Conservation (phyloP, 2,888 invertebrate species). For the Rhodophaea formosa region DNA sequence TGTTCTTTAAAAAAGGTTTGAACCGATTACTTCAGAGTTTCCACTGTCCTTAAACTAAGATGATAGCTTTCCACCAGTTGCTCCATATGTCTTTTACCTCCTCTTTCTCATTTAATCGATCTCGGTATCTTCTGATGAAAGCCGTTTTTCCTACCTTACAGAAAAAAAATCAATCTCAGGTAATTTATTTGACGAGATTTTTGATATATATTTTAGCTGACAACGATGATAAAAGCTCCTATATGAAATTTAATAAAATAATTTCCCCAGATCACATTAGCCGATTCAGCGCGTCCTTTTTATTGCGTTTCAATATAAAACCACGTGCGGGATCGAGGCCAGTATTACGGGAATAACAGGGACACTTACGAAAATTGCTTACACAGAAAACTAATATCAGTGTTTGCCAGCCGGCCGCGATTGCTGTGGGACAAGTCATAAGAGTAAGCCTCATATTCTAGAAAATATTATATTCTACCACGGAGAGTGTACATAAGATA, state of each 20-base stretch:
- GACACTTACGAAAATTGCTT: constrained; percentile 80
- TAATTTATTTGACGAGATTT: background rate
- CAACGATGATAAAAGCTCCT: background rate
- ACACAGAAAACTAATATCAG: constrained; percentile 80
- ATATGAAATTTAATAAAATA: constrained; percentile 10
- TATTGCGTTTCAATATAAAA: constrained; percentile 67
- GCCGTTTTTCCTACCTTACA: too few species aligned
- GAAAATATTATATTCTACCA: background rate
- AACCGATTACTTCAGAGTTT: too few species aligned
- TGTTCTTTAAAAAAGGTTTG: too few species aligned
- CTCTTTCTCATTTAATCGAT: too few species aligned
- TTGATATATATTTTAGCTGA: background rate
- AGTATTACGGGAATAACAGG: constrained; percentile 69
- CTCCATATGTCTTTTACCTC: too few species aligned
- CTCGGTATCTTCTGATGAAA: too few species aligned
- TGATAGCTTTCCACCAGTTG: too few species aligned
- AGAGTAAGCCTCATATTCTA: constrained; percentile 1
- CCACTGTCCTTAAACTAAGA: too few species aligned
- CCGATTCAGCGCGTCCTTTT: constrained; percentile 35
- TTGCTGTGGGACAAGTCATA: constrained; percentile 40
- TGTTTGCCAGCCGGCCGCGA: constrained; percentile 72
- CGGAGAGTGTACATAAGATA: too few species aligned
- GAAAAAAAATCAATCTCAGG: too few species aligned
- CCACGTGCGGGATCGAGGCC: constrained; percentile 52
- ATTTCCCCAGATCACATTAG: constrained; percentile 7